phyloP scores from a whole-genome alignment of 2,113 vertebrate species.

The Sander lucioperca region DNA sequence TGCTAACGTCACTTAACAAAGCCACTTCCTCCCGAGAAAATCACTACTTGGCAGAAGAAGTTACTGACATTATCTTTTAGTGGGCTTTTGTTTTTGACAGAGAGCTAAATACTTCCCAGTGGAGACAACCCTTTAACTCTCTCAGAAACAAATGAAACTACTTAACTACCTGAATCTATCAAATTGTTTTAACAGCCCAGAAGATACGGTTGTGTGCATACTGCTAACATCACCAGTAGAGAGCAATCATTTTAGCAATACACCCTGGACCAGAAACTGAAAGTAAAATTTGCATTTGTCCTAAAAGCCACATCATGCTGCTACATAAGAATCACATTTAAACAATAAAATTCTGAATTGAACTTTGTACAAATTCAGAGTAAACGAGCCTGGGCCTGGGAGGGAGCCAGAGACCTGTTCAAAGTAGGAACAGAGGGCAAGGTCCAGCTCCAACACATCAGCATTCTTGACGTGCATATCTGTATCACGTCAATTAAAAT shows the following conservation, averaged over 20 bases:
- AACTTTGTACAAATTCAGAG: slow-evolving; percentile 66
- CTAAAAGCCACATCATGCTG: not conserved
- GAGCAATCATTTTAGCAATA: not conserved
- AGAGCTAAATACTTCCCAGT: not conserved
- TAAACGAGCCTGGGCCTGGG: slow-evolving; percentile 33
- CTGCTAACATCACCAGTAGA: not conserved
- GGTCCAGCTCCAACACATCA: slow-evolving; percentile 80
- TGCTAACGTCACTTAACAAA: slow-evolving; percentile 8
- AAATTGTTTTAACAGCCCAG: not conserved
- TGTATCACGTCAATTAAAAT: slow-evolving; percentile 14
- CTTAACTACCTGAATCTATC: not conserved
- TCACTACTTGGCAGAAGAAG: not conserved
- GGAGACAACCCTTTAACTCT: not conserved
- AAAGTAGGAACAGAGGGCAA: slow-evolving; percentile 69
- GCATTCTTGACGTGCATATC: slow-evolving; percentile 58
- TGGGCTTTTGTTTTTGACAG: not conserved
- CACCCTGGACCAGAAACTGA: not conserved
- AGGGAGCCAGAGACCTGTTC: slow-evolving; percentile 39
- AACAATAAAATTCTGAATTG: slow-evolving; percentile 21
- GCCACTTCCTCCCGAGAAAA: slow-evolving; percentile 31
- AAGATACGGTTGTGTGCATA: not conserved
- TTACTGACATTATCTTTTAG: not conserved
- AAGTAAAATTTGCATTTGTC: not conserved
- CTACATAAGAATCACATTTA: not conserved
- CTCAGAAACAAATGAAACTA: not conserved